phyloP scores from a whole-genome alignment of 2,888 invertebrate genomes.

The Agonopterix alstromeriana region DNA sequence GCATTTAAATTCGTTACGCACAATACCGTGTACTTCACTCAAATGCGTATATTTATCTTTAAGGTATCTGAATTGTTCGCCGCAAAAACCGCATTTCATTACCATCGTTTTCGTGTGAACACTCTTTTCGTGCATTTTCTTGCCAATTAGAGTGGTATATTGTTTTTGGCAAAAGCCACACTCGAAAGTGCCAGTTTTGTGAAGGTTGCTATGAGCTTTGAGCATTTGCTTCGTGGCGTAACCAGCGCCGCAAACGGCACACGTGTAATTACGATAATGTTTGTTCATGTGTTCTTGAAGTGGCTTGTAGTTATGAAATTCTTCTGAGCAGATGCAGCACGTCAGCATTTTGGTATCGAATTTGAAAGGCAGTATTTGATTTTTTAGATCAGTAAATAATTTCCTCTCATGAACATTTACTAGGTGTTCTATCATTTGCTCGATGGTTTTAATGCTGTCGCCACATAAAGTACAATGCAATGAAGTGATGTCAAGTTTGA shows the following conservation, averaged over 20 bases:
- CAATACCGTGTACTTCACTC: slow-evolving; percentile 42
- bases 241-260: slow-evolving; percentile 15
- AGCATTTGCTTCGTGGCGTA: background rate
- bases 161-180: slow-evolving; percentile 40
- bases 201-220: slow-evolving; percentile 8
- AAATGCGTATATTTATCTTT: slow-evolving; percentile 50
- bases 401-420: slow-evolving; percentile 15
- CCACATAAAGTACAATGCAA: slow-evolving; percentile 9
- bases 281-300: slow-evolving; percentile 37
- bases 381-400: slow-evolving; percentile 22
- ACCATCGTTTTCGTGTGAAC: background rate
- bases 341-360: slow-evolving; percentile 13
- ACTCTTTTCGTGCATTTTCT: slow-evolving; percentile 17
- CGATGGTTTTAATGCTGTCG: slow-evolving; percentile 1
- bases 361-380: slow-evolving; percentile 36
- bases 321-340: slow-evolving; percentile 49
- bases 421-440: slow-evolving; percentile 10
- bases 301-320: slow-evolving; percentile 23
- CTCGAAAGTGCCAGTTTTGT: slow-evolving; percentile 35
- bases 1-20: slow-evolving; percentile 42
- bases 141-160: slow-evolving; percentile 23
- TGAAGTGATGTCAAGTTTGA: slow-evolving; percentile 40
- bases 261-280: slow-evolving; percentile 40
- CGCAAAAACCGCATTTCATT: slow-evolving; percentile 48
- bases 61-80: slow-evolving; percentile 47